Conservation (phyloP, 2,888 invertebrate species). For the Melinaea marsaeus region DNA sequence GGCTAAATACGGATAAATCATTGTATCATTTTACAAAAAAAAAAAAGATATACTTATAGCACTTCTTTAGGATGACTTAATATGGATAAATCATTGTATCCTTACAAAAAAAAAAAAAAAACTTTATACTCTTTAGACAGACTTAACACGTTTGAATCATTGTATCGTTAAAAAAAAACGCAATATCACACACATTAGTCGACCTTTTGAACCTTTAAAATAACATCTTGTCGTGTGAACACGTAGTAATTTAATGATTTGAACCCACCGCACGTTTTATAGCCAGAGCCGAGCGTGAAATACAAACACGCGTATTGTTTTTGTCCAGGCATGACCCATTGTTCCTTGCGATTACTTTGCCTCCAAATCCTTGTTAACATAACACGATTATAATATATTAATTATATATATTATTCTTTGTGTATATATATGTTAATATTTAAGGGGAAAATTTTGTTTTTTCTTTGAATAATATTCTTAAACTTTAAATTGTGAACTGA, state of each 20-base stretch:
- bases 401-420: slow-evolving; percentile 9
- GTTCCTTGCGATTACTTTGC: slow-evolving; percentile 26
- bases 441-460: neutral
- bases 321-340: slow-evolving; percentile 32
- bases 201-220: neutral
- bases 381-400: slow-evolving; percentile 20
- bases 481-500: no score
- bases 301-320: slow-evolving; percentile 34
- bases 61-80: no score
- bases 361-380: slow-evolving; percentile 15
- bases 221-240: slow-evolving; percentile 8
- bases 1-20: no score
- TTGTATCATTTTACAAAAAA: neutral
- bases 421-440: slow-evolving; percentile 2
- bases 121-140: no score
- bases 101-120: no score
- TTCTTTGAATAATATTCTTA: no score
- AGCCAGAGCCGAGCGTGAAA: slow-evolving; percentile 29
- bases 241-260: slow-evolving; percentile 25
- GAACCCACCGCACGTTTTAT: slow-evolving; percentile 31
- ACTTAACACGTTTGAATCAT: no score
- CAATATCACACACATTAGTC: neutral
- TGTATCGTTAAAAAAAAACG: neutral
- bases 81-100: no score
- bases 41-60: no score